Conservation (phyloP, 2,113 vertebrate genomes). For the Catharus minimus region DNA sequence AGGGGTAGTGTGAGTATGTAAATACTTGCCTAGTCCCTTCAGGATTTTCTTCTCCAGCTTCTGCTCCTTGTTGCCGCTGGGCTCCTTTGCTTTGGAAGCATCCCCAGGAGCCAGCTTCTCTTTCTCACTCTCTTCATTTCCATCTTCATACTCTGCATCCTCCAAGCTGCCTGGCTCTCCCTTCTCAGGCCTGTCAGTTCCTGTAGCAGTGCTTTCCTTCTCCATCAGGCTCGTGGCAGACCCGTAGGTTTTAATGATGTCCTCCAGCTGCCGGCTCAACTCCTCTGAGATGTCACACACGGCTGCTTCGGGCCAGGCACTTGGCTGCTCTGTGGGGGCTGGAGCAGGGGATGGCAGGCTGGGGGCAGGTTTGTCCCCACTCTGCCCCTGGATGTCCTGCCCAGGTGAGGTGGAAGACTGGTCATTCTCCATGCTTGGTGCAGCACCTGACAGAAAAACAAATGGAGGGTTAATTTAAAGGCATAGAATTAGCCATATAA, state of each 20-base stretch:
- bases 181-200: constrained; percentile 49
- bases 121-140: constrained; percentile 65
- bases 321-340: neutral
- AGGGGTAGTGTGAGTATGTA: neutral
- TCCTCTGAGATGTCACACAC: constrained; percentile 78
- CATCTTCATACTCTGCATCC: constrained; percentile 73
- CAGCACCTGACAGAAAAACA: constrained; percentile 50
- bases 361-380: constrained; percentile 11
- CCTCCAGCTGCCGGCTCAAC: constrained; percentile 82
- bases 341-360: neutral
- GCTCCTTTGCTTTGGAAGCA: constrained; percentile 67
- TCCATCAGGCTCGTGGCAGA: constrained; percentile 66
- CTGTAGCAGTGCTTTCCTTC: neutral
- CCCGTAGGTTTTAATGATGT: constrained; percentile 86
- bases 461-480: constrained; percentile 20
- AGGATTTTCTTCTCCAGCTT: constrained; percentile 94
- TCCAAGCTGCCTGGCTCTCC: constrained; percentile 63
- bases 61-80: constrained; percentile 82
- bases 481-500: neutral
- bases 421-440: constrained; percentile 78
- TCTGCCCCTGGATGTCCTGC: constrained; percentile 50
- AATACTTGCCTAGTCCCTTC: constrained; percentile 84
- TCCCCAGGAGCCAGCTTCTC: constrained; percentile 64
- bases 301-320: neutral
- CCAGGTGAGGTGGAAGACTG: neutral